Evolutionary conservation across 2,113 vertebrate genomes (phyloP), one percentile per base, ranked within the genome.

Genomic region (Colossoma macropomum): DNA sequence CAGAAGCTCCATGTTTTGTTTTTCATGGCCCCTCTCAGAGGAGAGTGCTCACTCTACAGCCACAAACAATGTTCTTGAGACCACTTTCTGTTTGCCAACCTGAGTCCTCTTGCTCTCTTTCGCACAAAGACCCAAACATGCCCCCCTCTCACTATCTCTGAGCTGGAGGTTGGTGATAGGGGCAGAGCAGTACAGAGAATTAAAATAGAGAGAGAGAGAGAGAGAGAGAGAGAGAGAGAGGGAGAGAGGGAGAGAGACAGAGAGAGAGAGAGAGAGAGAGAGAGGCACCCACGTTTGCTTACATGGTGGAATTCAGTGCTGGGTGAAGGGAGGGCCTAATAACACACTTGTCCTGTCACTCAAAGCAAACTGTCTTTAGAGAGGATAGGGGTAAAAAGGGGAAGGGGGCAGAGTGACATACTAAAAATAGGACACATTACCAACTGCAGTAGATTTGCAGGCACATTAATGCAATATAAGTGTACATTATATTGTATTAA

Each of bases 301-400:
- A 92, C 91, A 88, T 88, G 62, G 90, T 92, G 90, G 92, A 94
- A 95, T 95, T 91, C 88, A 84, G 85, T 81, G 82, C 82, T 71
- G 83, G 90, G 88, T 11, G 41, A 92, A 89, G 90, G 92, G 88
- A 89, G 91, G 82, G 88, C 83, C 86, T 84, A 77, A 75, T 34
- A 21, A 73, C 92, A 93, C 94, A 95, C 93, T 92, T 95, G 94
- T 92, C 91, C 93, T 93, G 92, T 95, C 94, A 94, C 89, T 95
- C 94, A 93, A 81, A 87, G 56, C 79, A 79, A 79, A 88, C 88
- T 45, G 41, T 45, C 92, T 66, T 76, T 54, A 82, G 74, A 77
- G 34, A 59, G 15, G 30, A 1, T 27, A 48, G 73, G 48, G 48
- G 72, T 34, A 38, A 34, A 34, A 71, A 30, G 63, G 52, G 32